Percentiles rank a stretch among this genome's conserved stretches.
Conservation (phyloP, 2,113 vertebrate genomes). For the Protobothrops mucrosquamatus region DNA sequence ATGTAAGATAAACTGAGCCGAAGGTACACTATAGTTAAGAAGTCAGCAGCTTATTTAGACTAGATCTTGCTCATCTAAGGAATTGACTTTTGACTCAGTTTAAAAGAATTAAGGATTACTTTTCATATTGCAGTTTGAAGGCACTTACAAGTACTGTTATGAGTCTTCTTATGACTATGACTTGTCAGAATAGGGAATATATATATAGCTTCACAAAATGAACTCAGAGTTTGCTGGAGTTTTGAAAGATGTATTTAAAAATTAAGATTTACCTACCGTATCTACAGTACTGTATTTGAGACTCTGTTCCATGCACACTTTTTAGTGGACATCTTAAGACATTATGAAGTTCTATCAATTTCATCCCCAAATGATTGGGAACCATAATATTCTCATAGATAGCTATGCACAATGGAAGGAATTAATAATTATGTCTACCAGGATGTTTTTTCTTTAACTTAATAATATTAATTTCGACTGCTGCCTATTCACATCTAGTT, state of each 20-base stretch:
- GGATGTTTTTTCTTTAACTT: neutral
- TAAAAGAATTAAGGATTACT: neutral
- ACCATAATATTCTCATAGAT: neutral
- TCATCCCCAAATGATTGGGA: neutral
- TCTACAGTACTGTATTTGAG: neutral
- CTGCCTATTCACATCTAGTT: neutral
- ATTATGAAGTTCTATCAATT: neutral
- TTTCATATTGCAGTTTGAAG: conserved; percentile 6
- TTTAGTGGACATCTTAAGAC: neutral
- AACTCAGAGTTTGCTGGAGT: neutral
- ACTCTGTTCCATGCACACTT: neutral
- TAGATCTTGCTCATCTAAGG: neutral
- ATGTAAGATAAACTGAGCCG: conserved; percentile 4
- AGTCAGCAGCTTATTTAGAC: neutral
- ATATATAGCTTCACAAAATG: neutral
- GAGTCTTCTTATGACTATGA: neutral
- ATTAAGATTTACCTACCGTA: neutral
- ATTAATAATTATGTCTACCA: neutral
- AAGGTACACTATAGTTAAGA: neutral
- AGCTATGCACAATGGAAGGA: neutral
- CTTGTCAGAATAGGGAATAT: neutral
- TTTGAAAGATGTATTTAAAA: neutral
- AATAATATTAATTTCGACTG: neutral
- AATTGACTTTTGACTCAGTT: neutral
- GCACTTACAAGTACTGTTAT: neutral